Percentiles rank a stretch among this genome's conserved stretches.
Evolutionary conservation across 2,888 invertebrate genomes (phyloP).

Genomic region (Agrotis clavis): DNA sequence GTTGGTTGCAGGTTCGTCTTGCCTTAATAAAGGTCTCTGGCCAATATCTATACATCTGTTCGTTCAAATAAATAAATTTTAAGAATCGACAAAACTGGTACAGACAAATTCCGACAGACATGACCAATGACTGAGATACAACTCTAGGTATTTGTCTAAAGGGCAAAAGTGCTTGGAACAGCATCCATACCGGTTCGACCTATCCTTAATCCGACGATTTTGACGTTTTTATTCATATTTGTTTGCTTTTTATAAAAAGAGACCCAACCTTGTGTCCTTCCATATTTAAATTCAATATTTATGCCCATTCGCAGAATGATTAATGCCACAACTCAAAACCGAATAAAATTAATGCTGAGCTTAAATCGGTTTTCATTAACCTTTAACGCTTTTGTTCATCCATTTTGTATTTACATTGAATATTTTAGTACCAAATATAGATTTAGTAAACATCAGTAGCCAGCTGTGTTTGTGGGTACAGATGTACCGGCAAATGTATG

Average conservation of each 20-base stretch:
- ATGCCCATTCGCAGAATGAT: slow-evolving; percentile 29
- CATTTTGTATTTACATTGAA: slow-evolving; percentile 39
- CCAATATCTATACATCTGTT: no score
- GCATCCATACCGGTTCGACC: background rate
- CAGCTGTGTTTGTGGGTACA: slow-evolving; percentile 54
- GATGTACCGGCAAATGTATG: slow-evolving; percentile 7
- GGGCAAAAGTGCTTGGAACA: no score
- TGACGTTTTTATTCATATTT: background rate
- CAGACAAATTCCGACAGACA: no score
- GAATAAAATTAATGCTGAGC: slow-evolving; percentile 29
- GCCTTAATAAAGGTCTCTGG: no score
- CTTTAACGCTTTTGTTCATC: slow-evolving; percentile 25
- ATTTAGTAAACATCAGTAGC: slow-evolving; percentile 55
- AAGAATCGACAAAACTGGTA: no score
- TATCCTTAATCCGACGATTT: background rate
- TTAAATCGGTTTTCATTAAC: slow-evolving; percentile 36
- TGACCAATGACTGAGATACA: no score
- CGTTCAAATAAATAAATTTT: no score
- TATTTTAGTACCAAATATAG: slow-evolving; percentile 54
- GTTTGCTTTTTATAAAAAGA: background rate
- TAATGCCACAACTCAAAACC: slow-evolving; percentile 19
- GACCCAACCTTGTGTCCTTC: no score
- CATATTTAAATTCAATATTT: slow-evolving; percentile 31
- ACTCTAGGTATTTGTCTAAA: no score
- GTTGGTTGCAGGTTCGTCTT: no score